Base-by-base conservation (phyloP, 2,888 invertebrate genomes). In the Venustoraphidia nigricollis region DNA sequence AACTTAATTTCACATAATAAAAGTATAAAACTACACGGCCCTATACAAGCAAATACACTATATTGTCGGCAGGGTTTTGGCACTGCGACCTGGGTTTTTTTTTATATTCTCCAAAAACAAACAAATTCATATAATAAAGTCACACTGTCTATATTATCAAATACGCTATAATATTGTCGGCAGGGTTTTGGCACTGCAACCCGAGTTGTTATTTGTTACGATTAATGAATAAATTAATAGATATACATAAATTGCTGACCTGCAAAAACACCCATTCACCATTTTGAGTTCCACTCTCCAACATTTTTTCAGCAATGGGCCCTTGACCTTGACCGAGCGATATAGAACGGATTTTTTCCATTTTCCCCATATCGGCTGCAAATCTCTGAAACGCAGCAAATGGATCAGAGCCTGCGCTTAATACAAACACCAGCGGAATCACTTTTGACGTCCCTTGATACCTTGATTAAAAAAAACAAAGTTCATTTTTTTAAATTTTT, bases 241-340 rank as follows among this genome's bases (percentile, higher is more conserved):
- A 36, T 5, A 10, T 44, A 11, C 9, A 10, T 17, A 41, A 42
- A 14, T 44, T 41, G 54, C 66, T 62, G 64, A 85, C 85, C 71
- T 87, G 91, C 54, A 92, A 69, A 62, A 92, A 87, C 8, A 95
- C 78, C 95, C 95, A 95, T 53, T 85, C 79, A 1, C 94, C 94
- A 47, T 75, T 71, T 2, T 70, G 69, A 55, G 77, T 72, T 2
- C 86, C 92, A 46, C 69, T 67, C 17, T 72, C 75, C 39, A 94
- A 84, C 69, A 92, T 70, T 57, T 76, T 79, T 60, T 91, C 86
- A 1, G 94, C 94, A 6, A 88, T 77, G 0, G 85, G 84, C 0
- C 93, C 93, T 70, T 94, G 94, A 1, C 94, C 94, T 60, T 84
- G 83, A 1, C 94, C 94, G 9, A 95, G 68, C 0, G 94, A 94